Base-by-base conservation (phyloP, 2,888 invertebrate species). In the Orthonychiurus folsomi region DNA sequence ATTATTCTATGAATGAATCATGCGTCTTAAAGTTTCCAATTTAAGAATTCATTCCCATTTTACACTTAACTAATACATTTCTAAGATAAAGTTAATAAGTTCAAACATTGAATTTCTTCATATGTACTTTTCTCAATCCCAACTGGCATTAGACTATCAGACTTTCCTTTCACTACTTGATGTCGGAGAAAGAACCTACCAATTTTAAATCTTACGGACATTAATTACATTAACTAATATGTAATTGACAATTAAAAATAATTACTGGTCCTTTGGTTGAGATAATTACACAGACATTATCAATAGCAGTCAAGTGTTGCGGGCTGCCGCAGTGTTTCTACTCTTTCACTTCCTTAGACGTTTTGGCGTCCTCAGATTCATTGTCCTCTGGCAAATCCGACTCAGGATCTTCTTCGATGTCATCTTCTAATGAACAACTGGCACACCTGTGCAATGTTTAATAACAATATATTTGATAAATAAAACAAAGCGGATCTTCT, bases 361-460 rank as follows among this genome's bases (percentile, higher is more conserved):
- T 37, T 20, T 58, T 37, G n/a, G 58, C 9, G n/a, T 9, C 23
- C 18, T 58, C 58, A 3, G 58, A 23, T 24, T 58, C 58, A 25
- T 58, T 58, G 58, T 58, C 58, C 37, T 58, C 48, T 2, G 58
- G 58, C n/a, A 48, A 9, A 5, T 58, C 37, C 37, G 37, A 15
- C 15, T 37, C 50, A 25, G 18, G n/a, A 2, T 66, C 65, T 21
- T 65, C 66, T 9, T 61, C 63, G 3, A 21, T 55, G 18, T 63
- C 66, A 28, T 66, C 66, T 24, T 66, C 66, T 21, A 69, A 47
- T 21, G 70, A 60, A 56, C 72, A 72, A 24, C 62, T 61, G 3
- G 70, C 64, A 59, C 72, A 65, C 59, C 63, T 65, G 26, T 1
- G 28, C 53, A 61, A 5, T 18, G 9, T 20, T 53, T 9, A 53